These are phyloP conservation scores for Cephalotes varians DNA, from an alignment of 2,888 invertebrate species.

Conservation along the genomic window DNA sequence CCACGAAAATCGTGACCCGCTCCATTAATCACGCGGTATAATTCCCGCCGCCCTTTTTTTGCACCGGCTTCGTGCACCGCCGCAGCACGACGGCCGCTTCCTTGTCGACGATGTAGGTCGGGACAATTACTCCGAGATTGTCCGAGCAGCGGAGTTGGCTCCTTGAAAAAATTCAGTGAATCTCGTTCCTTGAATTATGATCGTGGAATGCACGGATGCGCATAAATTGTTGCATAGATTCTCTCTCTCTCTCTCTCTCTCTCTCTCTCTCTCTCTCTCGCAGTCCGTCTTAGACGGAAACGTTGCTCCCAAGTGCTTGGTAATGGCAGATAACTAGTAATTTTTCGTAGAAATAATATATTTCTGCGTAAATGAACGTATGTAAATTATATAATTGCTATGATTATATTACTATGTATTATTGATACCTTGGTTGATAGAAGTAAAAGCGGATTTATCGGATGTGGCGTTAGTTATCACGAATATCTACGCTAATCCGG, in stretches of 20 bases:
- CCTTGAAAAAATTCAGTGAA: constrained; percentile 29
- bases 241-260: too few relatives aligned
- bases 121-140: constrained; percentile 43
- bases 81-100: not conserved
- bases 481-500: constrained; percentile 1
- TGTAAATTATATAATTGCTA: not conserved
- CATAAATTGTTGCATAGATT: too few relatives aligned
- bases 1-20: constrained; percentile 65
- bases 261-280: too few relatives aligned
- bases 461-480: not conserved
- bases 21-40: constrained; percentile 72
- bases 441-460: constrained; percentile 26
- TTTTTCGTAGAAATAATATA: not conserved
- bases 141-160: not conserved
- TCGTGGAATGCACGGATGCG: constrained; percentile 20
- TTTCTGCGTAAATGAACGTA: not conserved
- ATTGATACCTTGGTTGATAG: constrained; percentile 9
- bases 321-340: not conserved
- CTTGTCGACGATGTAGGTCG: constrained; percentile 17
- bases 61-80: constrained; percentile 11
- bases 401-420: not conserved
- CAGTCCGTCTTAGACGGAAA: not conserved
- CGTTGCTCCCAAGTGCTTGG: not conserved
- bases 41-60: constrained; percentile 45
- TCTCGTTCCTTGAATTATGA: constrained; percentile 18